Base-by-base conservation (phyloP, 1,140 invertebrate genomes). In the Hylaeus anthracinus region DNA sequence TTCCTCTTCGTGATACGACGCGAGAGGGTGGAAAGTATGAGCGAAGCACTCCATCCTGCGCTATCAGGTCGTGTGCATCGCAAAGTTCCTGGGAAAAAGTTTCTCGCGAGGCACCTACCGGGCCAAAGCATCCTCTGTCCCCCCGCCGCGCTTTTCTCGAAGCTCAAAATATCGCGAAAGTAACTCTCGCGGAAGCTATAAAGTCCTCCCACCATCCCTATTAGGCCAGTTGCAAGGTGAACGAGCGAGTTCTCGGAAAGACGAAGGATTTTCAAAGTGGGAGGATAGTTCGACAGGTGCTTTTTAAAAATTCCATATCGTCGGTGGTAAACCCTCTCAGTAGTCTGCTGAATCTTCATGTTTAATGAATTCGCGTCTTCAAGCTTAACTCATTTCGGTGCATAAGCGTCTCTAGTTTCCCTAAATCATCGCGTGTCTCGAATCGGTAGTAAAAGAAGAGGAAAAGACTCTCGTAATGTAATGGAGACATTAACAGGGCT, bases 1-100 rank as follows among this genome's bases (percentile, higher is more conserved):
- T 80, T 69, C 55, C 79, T 80, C 72, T 61, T 58, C 37, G 72
- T 61, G 79, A 80, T 75, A 80, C 79, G 72, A 39, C 61, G 72
- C 69, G 56, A 75, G 75, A 80, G 53, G 55, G 45, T 61, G 66
- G 78, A 75, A 61, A 75, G 72, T 80, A 75, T 69, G 64, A 75
- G 69, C 79, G 73, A 78, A 70, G 60, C 61, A 81, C 55, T 82
- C 41, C 72, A 73, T 86, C 73, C 60, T n/a, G 10, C 79, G 80
- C 75, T 86, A 86, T 86, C 83, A 74, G 60, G 10, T 39, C 53
- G 64, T 84, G 66, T 72, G 72, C 84, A 81, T 85, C 72, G 60
- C 63, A 51, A 5, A 48, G 14, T 71, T 80, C 51, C 15, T n/a
- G n/a, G 65, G n/a, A 73, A 81, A 81, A 86, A 82, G 69, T 86